Percentiles rank a stretch among this genome's conserved stretches.
Evolutionary conservation across 2,113 vertebrate species (phyloP).

Genomic region (Clarias magur): DNA sequence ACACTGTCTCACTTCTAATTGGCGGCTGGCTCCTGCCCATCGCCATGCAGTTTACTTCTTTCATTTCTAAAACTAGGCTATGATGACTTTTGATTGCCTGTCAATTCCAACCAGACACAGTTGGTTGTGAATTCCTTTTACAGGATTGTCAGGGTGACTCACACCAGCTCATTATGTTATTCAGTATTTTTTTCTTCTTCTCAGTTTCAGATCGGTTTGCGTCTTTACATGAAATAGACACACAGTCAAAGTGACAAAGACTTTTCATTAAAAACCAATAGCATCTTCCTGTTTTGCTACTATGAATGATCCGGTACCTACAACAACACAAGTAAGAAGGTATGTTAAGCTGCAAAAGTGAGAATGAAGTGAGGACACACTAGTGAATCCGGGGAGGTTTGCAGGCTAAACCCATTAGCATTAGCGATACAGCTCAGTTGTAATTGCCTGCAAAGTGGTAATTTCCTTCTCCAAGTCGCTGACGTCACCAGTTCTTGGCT

Average conservation of each 20-base stretch:
- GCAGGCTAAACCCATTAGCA: constrained; percentile 5
- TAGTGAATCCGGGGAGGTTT: background rate
- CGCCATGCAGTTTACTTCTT: background rate
- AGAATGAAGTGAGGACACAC: background rate
- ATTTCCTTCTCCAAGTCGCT: background rate
- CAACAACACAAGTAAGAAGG: background rate
- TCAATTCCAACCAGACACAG: background rate
- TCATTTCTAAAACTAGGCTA: background rate
- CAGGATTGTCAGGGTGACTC: background rate
- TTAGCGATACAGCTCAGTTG: background rate
- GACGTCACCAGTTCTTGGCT: constrained; percentile 6
- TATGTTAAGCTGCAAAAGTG: constrained; percentile 1
- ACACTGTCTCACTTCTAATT: constrained; percentile 2
- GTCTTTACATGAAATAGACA: background rate
- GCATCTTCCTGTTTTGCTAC: background rate
- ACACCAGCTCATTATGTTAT: background rate
- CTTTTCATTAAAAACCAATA: background rate
- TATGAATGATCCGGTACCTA: background rate
- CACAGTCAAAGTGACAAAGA: background rate
- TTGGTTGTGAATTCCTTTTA: background rate
- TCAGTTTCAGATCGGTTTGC: background rate
- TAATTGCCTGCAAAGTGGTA: constrained; percentile 28
- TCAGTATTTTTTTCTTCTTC: background rate
- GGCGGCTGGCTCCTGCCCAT: constrained; percentile 9
- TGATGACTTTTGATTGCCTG: background rate